Evolutionary conservation across 2,888 invertebrate species (phyloP), one percentile per base, ranked within the genome.

Genomic region (Congeria kusceri): DNA sequence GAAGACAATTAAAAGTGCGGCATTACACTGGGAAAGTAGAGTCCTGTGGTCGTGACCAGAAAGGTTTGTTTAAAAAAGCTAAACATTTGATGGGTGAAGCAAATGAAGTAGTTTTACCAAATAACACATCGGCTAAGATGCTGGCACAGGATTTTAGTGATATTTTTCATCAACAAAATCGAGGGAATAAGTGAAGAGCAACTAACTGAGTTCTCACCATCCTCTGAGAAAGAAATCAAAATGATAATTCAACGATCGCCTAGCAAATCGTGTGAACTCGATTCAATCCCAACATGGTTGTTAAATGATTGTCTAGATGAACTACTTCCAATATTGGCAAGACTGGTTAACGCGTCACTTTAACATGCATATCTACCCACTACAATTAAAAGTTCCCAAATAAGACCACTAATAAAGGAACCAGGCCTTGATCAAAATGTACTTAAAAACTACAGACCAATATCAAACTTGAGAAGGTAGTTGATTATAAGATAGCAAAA

Each of bases 381-480:
- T 18, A 1, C 18, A 9, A 68, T 64, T 32, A 72, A 72, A 72
- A 59, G 53, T 28, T 70, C 71, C 4, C 68, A 18, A 39, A 64
- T 64, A 47, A 78, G 67, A 67, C 66, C 71, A 27, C 67, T 72
- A 39, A 9, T 73, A 7, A 69, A 69, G 39, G 68, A 73, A 56
- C 64, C 69, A 53, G 32, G 29, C 39, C 65, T 61, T 5, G 73
- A 78, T 63, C 23, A 28, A 64, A 74, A 79, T 58, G 53, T 20
- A 46, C 27, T 73, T 13, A 77, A 71, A 53, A 73, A 76, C n/a
- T 83, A 70, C 27, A 83, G 83, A 59, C 83, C 78, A 13, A 70
- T 83, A 20, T 79, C 83, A 20, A 79, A 83, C 27, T 78, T n/a
- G 72, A 73, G 58, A 81, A 79, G 62, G 73, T 72, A 0, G 71